Base-by-base conservation (phyloP, 2,113 vertebrate species). In the Trematocara marginatum region DNA sequence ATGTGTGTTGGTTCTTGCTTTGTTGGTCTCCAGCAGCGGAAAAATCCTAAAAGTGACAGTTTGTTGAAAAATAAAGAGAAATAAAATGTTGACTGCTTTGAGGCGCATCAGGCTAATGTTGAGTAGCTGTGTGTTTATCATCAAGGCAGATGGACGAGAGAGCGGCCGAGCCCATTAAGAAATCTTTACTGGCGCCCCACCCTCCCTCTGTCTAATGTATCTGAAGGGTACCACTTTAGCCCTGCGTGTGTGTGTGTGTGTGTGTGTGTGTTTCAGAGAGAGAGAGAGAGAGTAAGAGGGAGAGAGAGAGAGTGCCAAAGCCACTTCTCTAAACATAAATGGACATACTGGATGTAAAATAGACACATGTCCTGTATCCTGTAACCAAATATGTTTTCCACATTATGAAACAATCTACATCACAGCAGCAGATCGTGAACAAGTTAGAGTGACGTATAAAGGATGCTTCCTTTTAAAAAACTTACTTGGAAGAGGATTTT, bases 101-200 rank as follows among this genome's bases (percentile, higher is more conserved):
- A 56, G 82, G 92, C 57, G 81, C 80, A 84, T 86, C 89, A 64
- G 89, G 89, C 83, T 82, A 31, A 88, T 87, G 90, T 88, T 56
- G 88, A 90, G 76, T 7, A 78, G 90, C 91, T 76, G 89, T 85
- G 87, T 90, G 94, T 93, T 93, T 90, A 90, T 94, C 92, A 93
- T 92, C 93, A 89, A 79, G 88, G 91, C 92, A 95, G 94, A 93
- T 94, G 90, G 94, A 94, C 85, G 6, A 90, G 87, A 93, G 88
- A 85, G 92, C 79, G 29, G 85, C 90, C 87, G 85, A 93, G 92
- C 94, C 94, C 95, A 96, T 95, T 94, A 95, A 94, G 94, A 94
- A 94, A 93, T 94, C 94, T 94, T 94, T 93, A 92, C 93, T 95
- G 93, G 93, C 47, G 95, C 95, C 95, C 94, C 94, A 95, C 95